Evolutionary conservation across 2,888 invertebrate genomes (phyloP).

Genomic region (Nephrotoma flavescens): DNA sequence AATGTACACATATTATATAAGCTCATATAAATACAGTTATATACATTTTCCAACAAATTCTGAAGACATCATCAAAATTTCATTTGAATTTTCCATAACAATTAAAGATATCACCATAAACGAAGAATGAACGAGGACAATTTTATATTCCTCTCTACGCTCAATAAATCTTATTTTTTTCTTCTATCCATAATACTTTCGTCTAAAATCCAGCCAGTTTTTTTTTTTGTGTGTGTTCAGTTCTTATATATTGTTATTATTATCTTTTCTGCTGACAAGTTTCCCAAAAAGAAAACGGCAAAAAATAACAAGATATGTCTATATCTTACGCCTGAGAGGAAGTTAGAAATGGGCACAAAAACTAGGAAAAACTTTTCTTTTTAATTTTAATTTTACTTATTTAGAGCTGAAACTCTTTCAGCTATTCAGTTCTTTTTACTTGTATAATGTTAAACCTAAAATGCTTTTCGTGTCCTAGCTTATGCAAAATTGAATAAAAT

Average conservation of each 20-base stretch:
- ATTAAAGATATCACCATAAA: background rate
- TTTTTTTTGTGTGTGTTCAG: background rate
- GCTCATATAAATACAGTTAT: too few relatives aligned
- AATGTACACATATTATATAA: too few relatives aligned
- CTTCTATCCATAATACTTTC: background rate
- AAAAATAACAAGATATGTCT: background rate
- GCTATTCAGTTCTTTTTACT: background rate
- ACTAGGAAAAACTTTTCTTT: background rate
- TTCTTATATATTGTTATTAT: background rate
- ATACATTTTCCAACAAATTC: background rate
- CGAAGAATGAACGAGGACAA: background rate
- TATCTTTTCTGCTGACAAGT: background rate
- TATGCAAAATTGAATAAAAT: too few relatives aligned
- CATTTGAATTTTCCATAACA: background rate
- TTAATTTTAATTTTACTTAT: background rate
- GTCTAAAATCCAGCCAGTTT: background rate
- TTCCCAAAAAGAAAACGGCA: background rate
- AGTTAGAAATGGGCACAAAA: background rate
- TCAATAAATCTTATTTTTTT: background rate
- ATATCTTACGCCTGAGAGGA: background rate
- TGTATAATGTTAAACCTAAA: background rate
- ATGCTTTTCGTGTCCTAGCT: too few relatives aligned
- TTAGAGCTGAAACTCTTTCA: background rate
- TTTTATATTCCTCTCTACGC: background rate
- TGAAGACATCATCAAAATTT: background rate